phyloP scores from a whole-genome alignment of 2,888 invertebrate species.

The Cremastinae sp. region DNA sequence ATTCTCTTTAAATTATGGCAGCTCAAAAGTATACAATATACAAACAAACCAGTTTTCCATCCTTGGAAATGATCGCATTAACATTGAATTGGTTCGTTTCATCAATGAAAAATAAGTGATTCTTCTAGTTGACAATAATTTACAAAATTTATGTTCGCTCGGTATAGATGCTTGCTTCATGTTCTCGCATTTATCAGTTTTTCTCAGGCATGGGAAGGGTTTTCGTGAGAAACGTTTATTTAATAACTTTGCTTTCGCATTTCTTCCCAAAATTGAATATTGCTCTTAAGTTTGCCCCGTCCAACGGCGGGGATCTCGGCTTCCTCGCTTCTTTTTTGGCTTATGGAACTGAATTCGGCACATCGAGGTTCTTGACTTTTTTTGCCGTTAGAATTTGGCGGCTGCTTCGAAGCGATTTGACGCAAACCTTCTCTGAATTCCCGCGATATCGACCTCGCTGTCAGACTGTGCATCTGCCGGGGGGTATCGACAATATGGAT shows the following conservation, averaged over 20 bases:
- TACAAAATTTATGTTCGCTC: no score
- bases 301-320: slow-evolving; percentile 67
- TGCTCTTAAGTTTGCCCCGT: slow-evolving; percentile 75
- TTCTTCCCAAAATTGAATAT: slow-evolving; percentile 78
- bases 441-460: slow-evolving; percentile 89
- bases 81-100: no score
- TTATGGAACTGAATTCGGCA: slow-evolving; percentile 57
- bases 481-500: slow-evolving; percentile 75
- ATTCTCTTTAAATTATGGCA: slow-evolving; percentile 44
- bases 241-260: slow-evolving; percentile 70
- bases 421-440: slow-evolving; percentile 87
- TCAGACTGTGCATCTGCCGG: slow-evolving; percentile 86
- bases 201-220: no score
- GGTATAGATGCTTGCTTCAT: no score
- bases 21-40: slow-evolving; percentile 21
- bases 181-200: no score
- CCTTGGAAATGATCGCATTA: no score
- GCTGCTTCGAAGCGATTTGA: slow-evolving; percentile 71
- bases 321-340: slow-evolving; percentile 61
- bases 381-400: slow-evolving; percentile 64
- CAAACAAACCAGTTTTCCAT: no score
- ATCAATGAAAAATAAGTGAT: no score
- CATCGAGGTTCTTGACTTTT: slow-evolving; percentile 59
- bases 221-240: not conserved
- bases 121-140: no score